Evolutionary conservation across 2,113 vertebrate species (phyloP).

Genomic region (Rhabdornis inornatus): DNA sequence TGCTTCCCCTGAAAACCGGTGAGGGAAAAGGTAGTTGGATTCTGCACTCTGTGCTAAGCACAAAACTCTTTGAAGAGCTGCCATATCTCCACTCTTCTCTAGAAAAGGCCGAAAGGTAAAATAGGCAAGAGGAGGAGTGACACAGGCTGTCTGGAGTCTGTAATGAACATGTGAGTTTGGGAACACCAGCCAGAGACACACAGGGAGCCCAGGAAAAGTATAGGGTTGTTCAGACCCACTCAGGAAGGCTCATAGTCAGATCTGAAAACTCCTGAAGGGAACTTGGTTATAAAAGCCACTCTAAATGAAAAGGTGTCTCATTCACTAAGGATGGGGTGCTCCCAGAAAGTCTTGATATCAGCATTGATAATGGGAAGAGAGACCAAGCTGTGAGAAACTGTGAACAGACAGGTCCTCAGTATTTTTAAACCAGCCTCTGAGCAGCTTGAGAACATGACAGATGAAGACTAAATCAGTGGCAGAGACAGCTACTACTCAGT

Average conservation of each 20-base stretch:
- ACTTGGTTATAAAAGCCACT: not conserved
- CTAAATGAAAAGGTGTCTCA: not conserved
- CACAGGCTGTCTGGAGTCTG: not conserved
- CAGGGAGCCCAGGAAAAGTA: not conserved
- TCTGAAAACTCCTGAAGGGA: not conserved
- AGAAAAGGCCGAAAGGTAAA: accelerated
- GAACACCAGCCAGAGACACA: not conserved
- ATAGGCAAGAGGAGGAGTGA: not conserved
- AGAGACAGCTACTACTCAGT: not conserved
- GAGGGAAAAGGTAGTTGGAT: not conserved
- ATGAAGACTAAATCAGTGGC: not conserved
- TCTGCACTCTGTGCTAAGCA: not conserved
- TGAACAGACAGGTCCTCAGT: not conserved
- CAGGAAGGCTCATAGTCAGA: not conserved
- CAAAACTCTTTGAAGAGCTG: not conserved
- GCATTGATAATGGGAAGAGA: not conserved
- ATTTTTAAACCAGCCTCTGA: not conserved
- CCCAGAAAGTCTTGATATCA: not conserved
- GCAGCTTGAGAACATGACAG: not conserved
- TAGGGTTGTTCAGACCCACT: not conserved
- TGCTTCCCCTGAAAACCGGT: not conserved
- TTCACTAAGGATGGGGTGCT: not conserved
- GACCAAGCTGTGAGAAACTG: not conserved
- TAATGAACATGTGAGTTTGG: not conserved
- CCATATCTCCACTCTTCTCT: not conserved